These are phyloP conservation scores for Gorsachius magnificus DNA, from an alignment of 2,797 vertebrate species.

Conservation along the genomic window DNA sequence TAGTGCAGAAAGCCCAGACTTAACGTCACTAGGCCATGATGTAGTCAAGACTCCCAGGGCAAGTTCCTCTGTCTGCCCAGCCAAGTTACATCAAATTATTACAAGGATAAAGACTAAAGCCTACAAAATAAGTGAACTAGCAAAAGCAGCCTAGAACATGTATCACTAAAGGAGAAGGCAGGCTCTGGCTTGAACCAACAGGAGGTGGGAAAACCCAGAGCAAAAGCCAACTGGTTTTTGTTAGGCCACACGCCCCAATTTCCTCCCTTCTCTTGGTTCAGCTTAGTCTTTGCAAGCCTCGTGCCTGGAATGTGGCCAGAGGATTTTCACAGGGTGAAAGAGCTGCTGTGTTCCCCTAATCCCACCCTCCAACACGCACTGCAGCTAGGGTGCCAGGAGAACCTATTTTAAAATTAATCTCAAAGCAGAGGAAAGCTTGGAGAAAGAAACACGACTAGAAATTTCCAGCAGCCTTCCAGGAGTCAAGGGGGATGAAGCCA, in stretches of 20 bases:
- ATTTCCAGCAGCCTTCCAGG: not conserved
- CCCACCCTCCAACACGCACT: not conserved
- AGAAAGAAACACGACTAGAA: not conserved
- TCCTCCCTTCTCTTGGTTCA: not conserved
- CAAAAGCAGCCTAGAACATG: not conserved
- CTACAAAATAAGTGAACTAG: not conserved
- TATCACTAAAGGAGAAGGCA: not conserved
- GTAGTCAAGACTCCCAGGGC: not conserved
- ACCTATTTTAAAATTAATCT: not conserved
- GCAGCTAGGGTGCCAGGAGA: not conserved
- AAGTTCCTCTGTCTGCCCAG: not conserved
- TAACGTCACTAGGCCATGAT: not conserved
- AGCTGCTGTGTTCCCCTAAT: conserved; percentile 37
- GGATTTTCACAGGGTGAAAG: conserved; percentile 52
- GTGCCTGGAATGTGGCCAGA: not conserved
- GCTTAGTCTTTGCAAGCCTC: not conserved
- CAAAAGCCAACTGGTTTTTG: not conserved
- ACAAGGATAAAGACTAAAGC: not conserved
- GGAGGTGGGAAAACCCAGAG: not conserved
- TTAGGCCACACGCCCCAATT: not conserved
- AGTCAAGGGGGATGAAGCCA: not conserved
- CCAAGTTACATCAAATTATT: not conserved
- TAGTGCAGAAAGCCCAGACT: not conserved
- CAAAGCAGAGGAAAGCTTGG: not conserved
- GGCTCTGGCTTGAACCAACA: not conserved